Base-by-base conservation (phyloP, 2,113 vertebrate species). In the Oenanthe melanoleuca region DNA sequence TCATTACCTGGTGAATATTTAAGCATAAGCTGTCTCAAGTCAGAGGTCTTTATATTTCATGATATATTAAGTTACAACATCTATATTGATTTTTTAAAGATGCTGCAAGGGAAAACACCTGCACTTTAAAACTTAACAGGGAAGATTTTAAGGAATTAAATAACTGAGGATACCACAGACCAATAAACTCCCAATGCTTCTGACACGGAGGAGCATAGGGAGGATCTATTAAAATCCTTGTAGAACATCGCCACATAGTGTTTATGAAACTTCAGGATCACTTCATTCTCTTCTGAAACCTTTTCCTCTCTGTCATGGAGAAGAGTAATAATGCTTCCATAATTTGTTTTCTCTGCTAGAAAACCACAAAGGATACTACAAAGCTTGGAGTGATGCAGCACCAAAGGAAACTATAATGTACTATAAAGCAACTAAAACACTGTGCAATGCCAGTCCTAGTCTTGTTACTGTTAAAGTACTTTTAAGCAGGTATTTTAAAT, bases 201-300 rank as follows among this genome's bases (percentile, higher is more conserved):
- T 40, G 47, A 42, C 47, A 95, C 18, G 17, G 8, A 72, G 45
- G 38, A 38, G 64, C 26, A 78, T 0, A 78, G 61, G 13, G 26
- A 93, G 14, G 47, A 50, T 26, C 14, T 25, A 63, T 8, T 63
- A 5, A 74, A 90, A 72, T 15, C 9, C 9, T 47, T 1, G 0
- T 28, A 47, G 60, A 92, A 63, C 24, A 71, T 33, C 16, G 66
- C 8, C 42, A 28, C 0, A 0, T 7, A 23, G 10, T 20, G 31
- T 34, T 65, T 8, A 42, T 15, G 29, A 80, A 86, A 77, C 15
- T 34, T 73, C 21, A 56, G 38, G 47, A 71, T 59, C 38, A 13
- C 23, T 45, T 73, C 29, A 53, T 16, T 40, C 18, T 47, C 61
- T 59, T 50, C 33, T 69, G 59, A 66, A 67, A 55, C 55, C 23